Evolutionary conservation across 2,113 vertebrate species (phyloP), one percentile per base, ranked within the genome.

Genomic region (Gymnogyps californianus): DNA sequence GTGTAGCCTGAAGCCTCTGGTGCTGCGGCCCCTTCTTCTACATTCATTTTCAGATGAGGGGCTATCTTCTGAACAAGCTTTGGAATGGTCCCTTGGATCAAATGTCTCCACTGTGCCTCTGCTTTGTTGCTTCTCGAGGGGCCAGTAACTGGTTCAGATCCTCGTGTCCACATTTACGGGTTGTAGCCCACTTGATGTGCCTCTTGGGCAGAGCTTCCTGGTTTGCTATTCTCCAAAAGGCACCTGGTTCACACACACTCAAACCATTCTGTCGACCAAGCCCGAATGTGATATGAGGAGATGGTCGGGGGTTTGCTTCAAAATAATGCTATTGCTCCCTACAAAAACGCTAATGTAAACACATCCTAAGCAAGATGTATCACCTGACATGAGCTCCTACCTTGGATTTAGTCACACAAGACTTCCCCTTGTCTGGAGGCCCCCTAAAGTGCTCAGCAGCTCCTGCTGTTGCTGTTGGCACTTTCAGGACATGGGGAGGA

Each of bases 91-190:
- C 6, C 13, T 11, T 29, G 11, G 16, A 44, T 40, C 46, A 76
- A 62, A 6, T 11, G 6, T 28, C 5, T 52, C 25, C 5, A 5
- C 28, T 54, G 8, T 64, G 26, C 22, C 19, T 71, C 17, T 55
- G 58, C 9, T 80, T 86, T 79, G 4, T 29, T 94, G 40, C 18
- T 76, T 79, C 66, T 72, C 2, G 1, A 55, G 32, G 32, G 17
- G 10, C 3, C 42, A 42, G n/a, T 18, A 79, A 32, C 4, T 38
- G 16, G 6, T 79, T 89, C 47, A 80, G 58, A 55, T 22, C 25
- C n/a, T 69, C 2, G 0, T 24, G 34, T 32, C 16, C 49, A 26
- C n/a, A 8, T 38, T 58, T 61, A 31, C 0, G 0, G 9, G 15
- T n/a, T 72, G 51, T 4, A 79, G 4, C 6, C 6, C 11, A 13